Percentiles rank a stretch among this genome's conserved stretches.
Evolutionary conservation across 2,797 vertebrate species (phyloP).

Genomic region (Onychomys leucogaster): DNA sequence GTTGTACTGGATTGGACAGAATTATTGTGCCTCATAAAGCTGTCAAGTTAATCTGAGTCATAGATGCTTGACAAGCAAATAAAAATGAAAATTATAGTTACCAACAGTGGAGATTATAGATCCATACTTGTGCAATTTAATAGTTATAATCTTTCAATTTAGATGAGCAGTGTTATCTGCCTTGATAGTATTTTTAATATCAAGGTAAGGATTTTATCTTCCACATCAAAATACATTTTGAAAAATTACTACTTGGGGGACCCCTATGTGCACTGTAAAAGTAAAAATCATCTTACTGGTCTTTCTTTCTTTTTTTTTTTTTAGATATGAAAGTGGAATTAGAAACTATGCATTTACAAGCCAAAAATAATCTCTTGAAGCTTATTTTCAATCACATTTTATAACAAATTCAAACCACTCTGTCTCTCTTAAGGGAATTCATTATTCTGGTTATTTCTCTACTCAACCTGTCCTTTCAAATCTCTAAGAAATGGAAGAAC

Average conservation of each 20-base stretch:
- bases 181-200: constrained; percentile 77
- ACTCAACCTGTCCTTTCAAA: constrained; percentile 58
- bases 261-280: constrained; percentile 41
- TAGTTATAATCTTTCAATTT: constrained; percentile 78
- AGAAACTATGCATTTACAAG: constrained; percentile 65
- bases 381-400: constrained; percentile 73
- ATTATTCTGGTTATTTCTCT: constrained; percentile 47
- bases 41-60: constrained; percentile 74
- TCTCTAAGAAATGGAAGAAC: constrained; percentile 34
- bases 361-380: constrained; percentile 64
- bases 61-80: constrained; percentile 68
- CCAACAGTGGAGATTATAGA: constrained; percentile 74
- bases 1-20: constrained; percentile 47
- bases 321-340: constrained; percentile 69
- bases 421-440: constrained; percentile 64
- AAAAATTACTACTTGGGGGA: constrained; percentile 69
- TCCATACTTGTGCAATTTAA: constrained; percentile 66
- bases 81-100: constrained; percentile 74
- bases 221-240: constrained; percentile 66
- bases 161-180: constrained; percentile 67
- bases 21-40: constrained; percentile 54
- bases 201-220: constrained; percentile 76
- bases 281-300: constrained; percentile 49
- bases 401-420: constrained; percentile 28
- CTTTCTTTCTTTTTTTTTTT: background rate